A percentile compares a stretch with the other conserved stretches of the same genome.
These are phyloP conservation scores for Calameuta filiformis DNA, from an alignment of 2,888 invertebrate genomes.

Conservation along the genomic window DNA sequence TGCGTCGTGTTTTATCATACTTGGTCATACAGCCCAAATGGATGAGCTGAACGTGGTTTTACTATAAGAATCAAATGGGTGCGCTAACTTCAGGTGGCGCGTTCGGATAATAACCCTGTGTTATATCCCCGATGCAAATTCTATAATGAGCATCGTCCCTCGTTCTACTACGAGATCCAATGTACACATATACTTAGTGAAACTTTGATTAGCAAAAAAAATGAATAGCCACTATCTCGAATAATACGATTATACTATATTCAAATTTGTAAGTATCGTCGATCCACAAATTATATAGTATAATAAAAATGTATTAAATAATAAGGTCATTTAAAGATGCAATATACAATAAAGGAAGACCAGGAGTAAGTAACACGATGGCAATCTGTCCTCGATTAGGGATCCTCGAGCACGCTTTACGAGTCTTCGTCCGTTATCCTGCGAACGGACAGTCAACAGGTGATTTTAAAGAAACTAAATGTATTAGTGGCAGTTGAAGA, in stretches of 20 bases:
- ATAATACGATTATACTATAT: too few relatives aligned
- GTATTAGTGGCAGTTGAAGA: constrained; percentile 5
- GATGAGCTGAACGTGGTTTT: too few relatives aligned
- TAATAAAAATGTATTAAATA: not conserved
- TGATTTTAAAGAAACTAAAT: constrained; percentile 30
- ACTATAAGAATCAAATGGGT: too few relatives aligned
- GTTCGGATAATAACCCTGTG: too few relatives aligned
- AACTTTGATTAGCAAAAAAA: not conserved
- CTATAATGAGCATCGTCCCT: too few relatives aligned
- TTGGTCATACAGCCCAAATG: not conserved
- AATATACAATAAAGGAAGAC: not conserved
- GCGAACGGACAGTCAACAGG: constrained; percentile 44
- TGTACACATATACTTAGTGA: not conserved
- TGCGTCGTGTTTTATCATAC: not conserved
- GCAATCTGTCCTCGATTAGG: not conserved
- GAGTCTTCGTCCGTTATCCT: constrained; percentile 29
- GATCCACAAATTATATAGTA: not conserved
- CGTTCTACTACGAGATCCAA: not conserved
- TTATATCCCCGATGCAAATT: too few relatives aligned
- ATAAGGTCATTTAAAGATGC: not conserved
- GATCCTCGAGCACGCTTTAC: not conserved
- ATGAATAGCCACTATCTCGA: not conserved
- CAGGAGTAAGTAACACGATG: not conserved
- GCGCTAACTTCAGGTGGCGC: too few relatives aligned
- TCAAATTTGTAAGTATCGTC: not conserved